Conservation (phyloP, 1,140 invertebrate genomes). For the Ladona fulva region DNA sequence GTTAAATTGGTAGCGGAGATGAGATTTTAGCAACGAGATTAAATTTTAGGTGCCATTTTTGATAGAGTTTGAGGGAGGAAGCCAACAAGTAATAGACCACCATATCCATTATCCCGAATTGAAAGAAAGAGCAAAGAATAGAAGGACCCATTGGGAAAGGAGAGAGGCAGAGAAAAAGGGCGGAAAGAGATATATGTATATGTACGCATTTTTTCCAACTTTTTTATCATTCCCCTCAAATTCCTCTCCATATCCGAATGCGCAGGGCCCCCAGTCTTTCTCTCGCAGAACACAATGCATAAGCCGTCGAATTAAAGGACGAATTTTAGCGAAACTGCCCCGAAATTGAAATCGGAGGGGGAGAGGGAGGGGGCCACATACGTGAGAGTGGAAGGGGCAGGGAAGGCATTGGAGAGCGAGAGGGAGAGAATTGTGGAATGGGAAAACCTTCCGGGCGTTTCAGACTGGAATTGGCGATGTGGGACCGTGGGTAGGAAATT, state of each 20-base stretch:
- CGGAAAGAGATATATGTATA: too few relatives aligned
- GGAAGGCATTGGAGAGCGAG: slow-evolving; percentile 5
- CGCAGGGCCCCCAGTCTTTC: neutral
- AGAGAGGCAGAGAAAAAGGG: too few relatives aligned
- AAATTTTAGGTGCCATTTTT: too few relatives aligned
- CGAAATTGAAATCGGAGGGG: slow-evolving; percentile 20
- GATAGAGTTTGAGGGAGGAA: too few relatives aligned
- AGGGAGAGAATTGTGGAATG: neutral
- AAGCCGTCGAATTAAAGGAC: slow-evolving; percentile 24
- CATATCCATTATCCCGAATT: too few relatives aligned
- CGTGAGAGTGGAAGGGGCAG: neutral
- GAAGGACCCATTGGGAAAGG: too few relatives aligned
- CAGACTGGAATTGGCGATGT: neutral
- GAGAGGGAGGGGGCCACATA: neutral
- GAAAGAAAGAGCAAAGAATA: too few relatives aligned
- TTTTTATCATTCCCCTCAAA: neutral
- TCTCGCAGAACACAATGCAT: slow-evolving; percentile 23
- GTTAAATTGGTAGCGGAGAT: too few relatives aligned
- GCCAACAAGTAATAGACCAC: too few relatives aligned
- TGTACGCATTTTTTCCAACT: too few relatives aligned
- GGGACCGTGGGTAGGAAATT: slow-evolving; percentile 18
- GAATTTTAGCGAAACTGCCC: slow-evolving; percentile 22
- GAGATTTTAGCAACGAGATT: too few relatives aligned
- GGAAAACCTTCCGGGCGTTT: neutral
- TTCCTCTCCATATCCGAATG: neutral